Percentiles rank a stretch among this genome's conserved stretches.
Evolutionary conservation across 2,888 invertebrate genomes (phyloP).

Genomic region (Apamea anceps): DNA sequence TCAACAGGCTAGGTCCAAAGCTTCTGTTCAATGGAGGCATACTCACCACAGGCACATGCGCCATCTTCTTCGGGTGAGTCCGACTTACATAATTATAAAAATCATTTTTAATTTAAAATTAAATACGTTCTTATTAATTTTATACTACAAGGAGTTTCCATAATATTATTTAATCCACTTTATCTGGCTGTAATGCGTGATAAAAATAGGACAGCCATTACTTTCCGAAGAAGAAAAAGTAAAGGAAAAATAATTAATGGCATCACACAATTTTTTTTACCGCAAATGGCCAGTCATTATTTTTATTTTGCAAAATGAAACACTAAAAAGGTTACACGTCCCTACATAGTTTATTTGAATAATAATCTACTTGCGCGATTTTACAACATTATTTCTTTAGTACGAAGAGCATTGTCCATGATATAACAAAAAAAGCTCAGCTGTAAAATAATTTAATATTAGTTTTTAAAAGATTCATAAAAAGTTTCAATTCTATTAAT

Average conservation of each 20-base stretch:
- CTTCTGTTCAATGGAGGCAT: conserved; percentile 95
- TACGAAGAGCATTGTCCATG: not conserved
- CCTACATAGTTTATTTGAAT: not conserved
- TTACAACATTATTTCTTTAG: not conserved
- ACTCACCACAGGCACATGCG: conserved; percentile 95
- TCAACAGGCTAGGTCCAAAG: conserved; percentile 95
- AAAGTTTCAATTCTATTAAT: not conserved
- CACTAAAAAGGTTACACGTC: conserved; percentile 13
- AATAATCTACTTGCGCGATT: not conserved
- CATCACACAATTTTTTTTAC: not conserved
- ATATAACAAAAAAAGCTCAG: not conserved
- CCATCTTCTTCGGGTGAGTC: conserved; percentile 94
- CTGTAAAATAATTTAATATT: not conserved
- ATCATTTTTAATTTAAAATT: not conserved
- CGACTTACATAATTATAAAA: not conserved
- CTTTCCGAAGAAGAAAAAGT: not conserved
- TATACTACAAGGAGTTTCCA: not conserved
- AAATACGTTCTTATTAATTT: not conserved
- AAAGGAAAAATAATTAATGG: not conserved
- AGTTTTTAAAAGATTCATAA: not conserved
- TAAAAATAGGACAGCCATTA: not conserved
- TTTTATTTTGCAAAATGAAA: not conserved
- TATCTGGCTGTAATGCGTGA: not conserved
- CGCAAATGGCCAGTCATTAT: not conserved
- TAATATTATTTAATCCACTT: not conserved